phyloP scores from a whole-genome alignment of 2,113 vertebrate species.

The Gallinago jamesoni region DNA sequence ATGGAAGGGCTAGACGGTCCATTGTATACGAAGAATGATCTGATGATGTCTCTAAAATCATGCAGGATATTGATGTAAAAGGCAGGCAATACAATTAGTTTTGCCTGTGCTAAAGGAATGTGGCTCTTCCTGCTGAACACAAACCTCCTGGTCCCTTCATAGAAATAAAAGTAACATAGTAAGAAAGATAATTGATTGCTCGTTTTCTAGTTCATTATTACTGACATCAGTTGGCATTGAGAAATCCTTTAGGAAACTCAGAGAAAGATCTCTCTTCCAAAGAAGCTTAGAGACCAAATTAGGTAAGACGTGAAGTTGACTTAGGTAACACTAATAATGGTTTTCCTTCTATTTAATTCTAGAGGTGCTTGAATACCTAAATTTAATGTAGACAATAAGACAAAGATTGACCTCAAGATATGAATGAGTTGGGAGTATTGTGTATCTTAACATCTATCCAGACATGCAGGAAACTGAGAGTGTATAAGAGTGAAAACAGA shows the following conservation, averaged over 20 bases:
- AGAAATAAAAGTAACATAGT: constrained; percentile 3
- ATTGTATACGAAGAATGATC: background rate
- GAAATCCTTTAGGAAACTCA: constrained; percentile 31
- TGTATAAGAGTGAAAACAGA: background rate
- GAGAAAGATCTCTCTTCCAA: background rate
- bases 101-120: background rate
- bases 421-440: background rate
- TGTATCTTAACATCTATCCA: background rate
- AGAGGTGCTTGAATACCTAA: background rate
- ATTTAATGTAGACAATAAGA: background rate
- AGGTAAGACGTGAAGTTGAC: background rate
- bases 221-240: background rate
- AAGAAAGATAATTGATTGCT: constrained; percentile 12
- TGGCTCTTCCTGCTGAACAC: background rate
- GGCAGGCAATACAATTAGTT: background rate
- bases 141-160: background rate
- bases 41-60: background rate
- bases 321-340: background rate
- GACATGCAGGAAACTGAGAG: background rate
- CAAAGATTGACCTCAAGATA: background rate
- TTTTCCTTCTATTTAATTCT: background rate
- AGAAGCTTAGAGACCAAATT: background rate
- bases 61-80: background rate
- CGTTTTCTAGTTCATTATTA: background rate
- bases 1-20: background rate